phyloP scores from a whole-genome alignment of 2,113 vertebrate species.

The Rissa tridactyla region DNA sequence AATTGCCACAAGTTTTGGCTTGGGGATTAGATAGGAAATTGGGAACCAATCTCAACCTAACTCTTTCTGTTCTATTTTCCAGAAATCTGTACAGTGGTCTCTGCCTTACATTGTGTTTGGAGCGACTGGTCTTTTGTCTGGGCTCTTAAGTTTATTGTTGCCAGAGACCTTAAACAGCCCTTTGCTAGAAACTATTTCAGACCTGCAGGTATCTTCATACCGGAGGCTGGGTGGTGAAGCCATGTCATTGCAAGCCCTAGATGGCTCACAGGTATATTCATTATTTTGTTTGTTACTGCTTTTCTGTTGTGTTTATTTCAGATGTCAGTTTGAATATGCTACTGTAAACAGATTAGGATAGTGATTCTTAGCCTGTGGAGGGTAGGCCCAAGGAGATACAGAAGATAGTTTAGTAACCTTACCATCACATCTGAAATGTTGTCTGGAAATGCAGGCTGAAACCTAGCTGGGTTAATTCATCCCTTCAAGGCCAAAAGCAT shows the following conservation, averaged over 20 bases:
- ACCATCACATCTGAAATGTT: background rate
- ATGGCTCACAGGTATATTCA: slow-evolving; percentile 62
- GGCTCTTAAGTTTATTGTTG: slow-evolving; percentile 76
- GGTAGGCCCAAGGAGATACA: background rate
- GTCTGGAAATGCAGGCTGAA: background rate
- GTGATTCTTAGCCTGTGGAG: background rate
- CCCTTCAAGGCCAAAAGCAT: background rate
- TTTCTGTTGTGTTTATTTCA: background rate
- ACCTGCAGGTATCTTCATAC: slow-evolving; percentile 72
- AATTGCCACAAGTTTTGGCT: background rate
- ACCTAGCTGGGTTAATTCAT: background rate
- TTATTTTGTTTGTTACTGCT: background rate
- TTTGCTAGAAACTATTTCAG: slow-evolving; percentile 77
- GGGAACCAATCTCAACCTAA: background rate
- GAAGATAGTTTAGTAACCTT: background rate
- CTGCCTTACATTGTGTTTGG: slow-evolving; percentile 81
- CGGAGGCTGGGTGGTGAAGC: slow-evolving; percentile 71
- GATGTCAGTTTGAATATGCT: slow-evolving; percentile 17
- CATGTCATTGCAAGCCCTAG: slow-evolving; percentile 67
- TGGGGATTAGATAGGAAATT: background rate
- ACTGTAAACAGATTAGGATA: background rate
- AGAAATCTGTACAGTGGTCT: slow-evolving; percentile 78
- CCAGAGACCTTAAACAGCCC: slow-evolving; percentile 81
- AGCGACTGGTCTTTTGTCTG: slow-evolving; percentile 72
- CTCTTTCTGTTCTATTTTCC: background rate